These are phyloP conservation scores for Pseudocheirus occidentalis DNA, from an alignment of 2,797 vertebrate species.

Conservation along the genomic window DNA sequence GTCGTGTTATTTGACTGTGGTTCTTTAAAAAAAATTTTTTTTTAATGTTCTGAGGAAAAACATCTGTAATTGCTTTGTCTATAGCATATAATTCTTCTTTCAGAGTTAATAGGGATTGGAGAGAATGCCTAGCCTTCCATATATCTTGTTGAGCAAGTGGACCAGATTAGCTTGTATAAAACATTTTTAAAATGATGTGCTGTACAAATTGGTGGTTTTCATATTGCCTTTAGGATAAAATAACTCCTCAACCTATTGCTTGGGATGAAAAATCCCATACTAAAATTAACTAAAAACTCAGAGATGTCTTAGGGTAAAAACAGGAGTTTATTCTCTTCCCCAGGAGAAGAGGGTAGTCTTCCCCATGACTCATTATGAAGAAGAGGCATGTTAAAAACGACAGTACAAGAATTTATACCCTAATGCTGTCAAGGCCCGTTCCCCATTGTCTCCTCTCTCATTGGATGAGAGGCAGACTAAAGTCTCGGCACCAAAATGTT, in stretches of 20 bases:
- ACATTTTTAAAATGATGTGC: neutral
- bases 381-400: too few species aligned
- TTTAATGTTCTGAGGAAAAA: neutral
- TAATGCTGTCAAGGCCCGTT: too few species aligned
- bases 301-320: too few species aligned
- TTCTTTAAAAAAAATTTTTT: neutral
- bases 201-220: neutral
- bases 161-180: neutral
- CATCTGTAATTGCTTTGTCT: neutral
- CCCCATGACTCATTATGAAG: too few species aligned
- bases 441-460: too few species aligned
- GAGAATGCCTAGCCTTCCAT: neutral
- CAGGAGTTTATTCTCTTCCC: too few species aligned
- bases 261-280: too few species aligned
- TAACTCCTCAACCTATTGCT: neutral
- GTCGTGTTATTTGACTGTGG: neutral
- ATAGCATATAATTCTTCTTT: neutral
- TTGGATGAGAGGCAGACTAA: too few species aligned
- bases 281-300: too few species aligned
- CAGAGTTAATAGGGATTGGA: neutral
- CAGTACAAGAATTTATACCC: too few species aligned
- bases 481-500: too few species aligned
- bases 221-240: neutral
- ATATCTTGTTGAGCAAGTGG: neutral
- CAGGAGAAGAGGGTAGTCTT: too few species aligned